phyloP scores from a whole-genome alignment of 2,113 vertebrate genomes.

The Centropus bengalensis region DNA sequence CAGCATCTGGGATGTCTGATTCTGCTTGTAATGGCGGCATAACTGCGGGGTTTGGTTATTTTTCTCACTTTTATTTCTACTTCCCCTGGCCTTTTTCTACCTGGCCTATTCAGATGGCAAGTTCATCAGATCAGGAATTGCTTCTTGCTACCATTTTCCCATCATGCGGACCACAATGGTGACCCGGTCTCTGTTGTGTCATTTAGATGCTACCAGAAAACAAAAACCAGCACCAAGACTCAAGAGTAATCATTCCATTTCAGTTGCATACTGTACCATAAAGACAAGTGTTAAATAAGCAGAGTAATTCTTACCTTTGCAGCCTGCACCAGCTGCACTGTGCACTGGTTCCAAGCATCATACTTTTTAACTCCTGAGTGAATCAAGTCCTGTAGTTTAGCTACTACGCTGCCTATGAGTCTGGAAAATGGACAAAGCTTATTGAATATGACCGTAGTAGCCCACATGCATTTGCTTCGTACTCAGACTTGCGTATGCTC shows the following conservation, averaged over 20 bases:
- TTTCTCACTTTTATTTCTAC: neutral
- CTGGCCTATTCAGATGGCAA: neutral
- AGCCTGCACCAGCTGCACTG: constrained; percentile 70
- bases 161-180: neutral
- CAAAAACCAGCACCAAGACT: neutral
- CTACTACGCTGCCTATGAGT: constrained; percentile 53
- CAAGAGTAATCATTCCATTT: neutral
- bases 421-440: constrained; percentile 56
- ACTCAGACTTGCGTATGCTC: neutral
- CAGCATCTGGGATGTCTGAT: neutral
- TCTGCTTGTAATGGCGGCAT: neutral
- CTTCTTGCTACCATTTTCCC: neutral
- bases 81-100: neutral
- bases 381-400: constrained; percentile 62
- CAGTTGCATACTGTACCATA: neutral
- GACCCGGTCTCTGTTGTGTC: neutral
- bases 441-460: neutral
- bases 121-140: neutral
- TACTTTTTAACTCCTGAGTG: constrained; percentile 68
- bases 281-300: neutral
- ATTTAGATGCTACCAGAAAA: neutral
- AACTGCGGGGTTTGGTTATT: neutral
- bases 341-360: constrained; percentile 75
- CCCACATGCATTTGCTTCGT: neutral
- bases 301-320: constrained; percentile 70